phyloP scores from a whole-genome alignment of 2,888 invertebrate species.

The Beris chalybata region DNA sequence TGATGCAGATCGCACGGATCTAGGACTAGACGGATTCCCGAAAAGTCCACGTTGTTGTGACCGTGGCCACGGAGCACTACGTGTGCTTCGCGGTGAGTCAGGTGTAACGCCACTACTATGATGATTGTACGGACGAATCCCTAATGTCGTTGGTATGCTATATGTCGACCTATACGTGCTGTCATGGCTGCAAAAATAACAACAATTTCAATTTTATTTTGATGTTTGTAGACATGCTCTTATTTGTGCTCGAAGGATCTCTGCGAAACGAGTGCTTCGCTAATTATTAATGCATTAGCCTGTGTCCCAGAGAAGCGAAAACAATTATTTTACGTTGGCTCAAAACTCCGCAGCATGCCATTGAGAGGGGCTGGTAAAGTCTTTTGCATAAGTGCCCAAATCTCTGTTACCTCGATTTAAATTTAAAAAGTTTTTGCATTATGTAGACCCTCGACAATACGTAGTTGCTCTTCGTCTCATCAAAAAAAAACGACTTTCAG shows the following conservation, averaged over 20 bases:
- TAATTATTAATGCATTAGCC: background rate
- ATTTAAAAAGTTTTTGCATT: too few species aligned
- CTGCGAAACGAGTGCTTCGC: background rate
- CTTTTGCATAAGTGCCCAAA: too few species aligned
- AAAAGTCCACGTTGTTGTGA: slow-evolving; percentile 76
- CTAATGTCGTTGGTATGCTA: slow-evolving; percentile 58
- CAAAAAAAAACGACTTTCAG: background rate
- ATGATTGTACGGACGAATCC: slow-evolving; percentile 51
- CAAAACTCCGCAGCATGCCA: too few species aligned
- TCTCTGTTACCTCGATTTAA: too few species aligned
- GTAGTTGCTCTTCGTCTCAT: background rate
- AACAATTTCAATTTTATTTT: background rate
- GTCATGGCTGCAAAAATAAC: slow-evolving; percentile 14
- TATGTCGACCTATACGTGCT: slow-evolving; percentile 56
- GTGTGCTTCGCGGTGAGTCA: slow-evolving; percentile 78
- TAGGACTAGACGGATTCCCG: slow-evolving; percentile 74
- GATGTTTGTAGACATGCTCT: background rate
- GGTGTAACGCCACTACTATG: slow-evolving; percentile 54
- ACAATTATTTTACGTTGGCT: too few species aligned
- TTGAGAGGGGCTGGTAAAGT: too few species aligned
- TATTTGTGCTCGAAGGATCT: background rate
- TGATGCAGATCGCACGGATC: slow-evolving; percentile 75
- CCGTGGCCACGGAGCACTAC: slow-evolving; percentile 80
- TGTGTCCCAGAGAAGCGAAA: too few species aligned
- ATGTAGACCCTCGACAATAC: background rate